Percentiles rank a stretch among this genome's conserved stretches.
These are phyloP conservation scores for Chaetodon trifascialis DNA, from an alignment of 2,113 vertebrate genomes.

Conservation along the genomic window DNA sequence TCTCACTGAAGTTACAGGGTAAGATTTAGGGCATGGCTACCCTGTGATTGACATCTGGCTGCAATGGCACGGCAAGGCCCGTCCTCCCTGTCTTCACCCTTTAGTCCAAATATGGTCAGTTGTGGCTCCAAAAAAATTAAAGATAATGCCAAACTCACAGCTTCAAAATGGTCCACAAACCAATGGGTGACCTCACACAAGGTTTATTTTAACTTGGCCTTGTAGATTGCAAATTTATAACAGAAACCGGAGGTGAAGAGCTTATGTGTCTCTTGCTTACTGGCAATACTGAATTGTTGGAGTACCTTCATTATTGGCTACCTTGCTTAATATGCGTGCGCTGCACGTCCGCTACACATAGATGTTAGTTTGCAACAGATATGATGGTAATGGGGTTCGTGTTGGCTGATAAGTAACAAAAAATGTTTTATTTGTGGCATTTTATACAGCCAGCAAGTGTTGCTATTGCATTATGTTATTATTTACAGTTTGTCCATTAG, in stretches of 20 bases:
- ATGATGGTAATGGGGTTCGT: background rate
- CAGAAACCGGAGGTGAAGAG: background rate
- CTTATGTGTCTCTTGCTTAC: background rate
- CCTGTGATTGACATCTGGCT: no score
- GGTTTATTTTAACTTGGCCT: no score
- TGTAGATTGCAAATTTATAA: background rate
- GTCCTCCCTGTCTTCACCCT: no score
- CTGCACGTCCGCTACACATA: background rate
- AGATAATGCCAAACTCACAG: no score
- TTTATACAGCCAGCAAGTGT: background rate
- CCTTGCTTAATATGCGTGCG: background rate
- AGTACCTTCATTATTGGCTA: background rate
- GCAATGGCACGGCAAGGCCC: no score
- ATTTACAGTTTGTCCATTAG: slow-evolving; percentile 21
- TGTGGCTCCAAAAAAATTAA: no score
- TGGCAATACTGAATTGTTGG: background rate
- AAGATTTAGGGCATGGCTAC: no score
- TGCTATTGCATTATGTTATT: no score
- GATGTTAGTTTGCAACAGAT: background rate
- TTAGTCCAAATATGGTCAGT: no score
- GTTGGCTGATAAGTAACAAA: background rate
- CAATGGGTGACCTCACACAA: no score
- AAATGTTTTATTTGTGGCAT: background rate
- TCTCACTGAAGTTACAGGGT: no score
- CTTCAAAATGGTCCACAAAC: no score